phyloP scores from a whole-genome alignment of 2,113 vertebrate species.

The Sorex araneus region DNA sequence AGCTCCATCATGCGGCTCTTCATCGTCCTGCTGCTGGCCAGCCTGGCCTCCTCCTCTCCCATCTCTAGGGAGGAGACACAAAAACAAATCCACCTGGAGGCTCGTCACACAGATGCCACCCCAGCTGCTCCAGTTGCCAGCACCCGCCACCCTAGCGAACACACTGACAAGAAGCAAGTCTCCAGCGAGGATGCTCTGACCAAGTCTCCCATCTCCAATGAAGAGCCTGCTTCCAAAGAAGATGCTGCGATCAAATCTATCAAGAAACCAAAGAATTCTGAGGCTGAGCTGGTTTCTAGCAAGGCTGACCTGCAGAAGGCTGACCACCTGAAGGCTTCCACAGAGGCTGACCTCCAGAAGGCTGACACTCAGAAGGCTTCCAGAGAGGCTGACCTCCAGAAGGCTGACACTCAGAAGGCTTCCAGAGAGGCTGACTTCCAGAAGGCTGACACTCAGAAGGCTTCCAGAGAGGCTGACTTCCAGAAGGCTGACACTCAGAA shows the following conservation, averaged over 20 bases:
- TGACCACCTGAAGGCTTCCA: no score
- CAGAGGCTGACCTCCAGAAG: no score
- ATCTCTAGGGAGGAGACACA: neutral
- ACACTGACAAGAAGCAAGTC: neutral
- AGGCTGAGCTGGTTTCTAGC: neutral
- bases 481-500: no score
- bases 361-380: no score
- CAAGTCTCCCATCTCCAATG: neutral
- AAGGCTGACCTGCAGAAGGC: no score
- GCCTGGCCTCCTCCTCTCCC: neutral
- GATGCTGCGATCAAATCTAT: neutral
- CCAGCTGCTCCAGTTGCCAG: neutral
- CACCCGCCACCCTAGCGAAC: neutral
- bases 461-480: no score
- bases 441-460: no score
- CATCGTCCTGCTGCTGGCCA: constrained; percentile 15
- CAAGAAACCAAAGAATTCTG: neutral
- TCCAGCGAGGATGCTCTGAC: neutral
- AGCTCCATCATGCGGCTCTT: constrained; percentile 29
- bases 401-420: no score
- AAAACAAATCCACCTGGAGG: constrained; percentile 1
- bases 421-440: no score
- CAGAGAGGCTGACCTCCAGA: no score
- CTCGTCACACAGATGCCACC: neutral
- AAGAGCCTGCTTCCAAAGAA: neutral